Evolutionary conservation across 2,888 invertebrate genomes (phyloP).

Genomic region (Hypomecis atomaria): DNA sequence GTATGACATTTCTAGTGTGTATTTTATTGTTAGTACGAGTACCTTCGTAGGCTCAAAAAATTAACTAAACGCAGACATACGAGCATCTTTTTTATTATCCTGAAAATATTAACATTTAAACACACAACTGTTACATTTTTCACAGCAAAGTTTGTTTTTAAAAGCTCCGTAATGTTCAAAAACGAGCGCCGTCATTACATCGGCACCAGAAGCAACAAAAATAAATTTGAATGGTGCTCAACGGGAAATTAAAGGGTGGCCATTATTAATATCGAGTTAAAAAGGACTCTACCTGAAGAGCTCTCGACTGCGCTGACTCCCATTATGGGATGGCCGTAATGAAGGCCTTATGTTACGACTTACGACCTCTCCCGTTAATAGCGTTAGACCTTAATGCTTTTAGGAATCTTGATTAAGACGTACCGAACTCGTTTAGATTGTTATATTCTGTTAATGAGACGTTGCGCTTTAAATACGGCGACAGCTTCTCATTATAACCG

Average conservation of each 20-base stretch:
- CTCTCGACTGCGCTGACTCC: slow-evolving; percentile 57
- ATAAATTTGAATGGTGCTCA: slow-evolving; percentile 41
- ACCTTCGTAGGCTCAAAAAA: too few relatives aligned
- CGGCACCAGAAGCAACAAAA: slow-evolving; percentile 39
- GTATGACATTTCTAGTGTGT: too few relatives aligned
- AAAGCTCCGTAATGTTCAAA: slow-evolving; percentile 20
- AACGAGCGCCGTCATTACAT: slow-evolving; percentile 27
- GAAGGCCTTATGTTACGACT: slow-evolving; percentile 63
- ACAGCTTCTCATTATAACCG: slow-evolving; percentile 36
- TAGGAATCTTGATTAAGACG: slow-evolving; percentile 64
- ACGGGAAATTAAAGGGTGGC: slow-evolving; percentile 55
- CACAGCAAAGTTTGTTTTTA: slow-evolving; percentile 8
- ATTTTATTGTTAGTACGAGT: too few relatives aligned
- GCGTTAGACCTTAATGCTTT: slow-evolving; percentile 58
- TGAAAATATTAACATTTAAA: too few relatives aligned
- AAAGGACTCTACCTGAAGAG: slow-evolving; percentile 66
- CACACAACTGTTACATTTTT: background rate
- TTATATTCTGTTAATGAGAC: slow-evolving; percentile 43
- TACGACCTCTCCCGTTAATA: slow-evolving; percentile 58
- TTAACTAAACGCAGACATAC: too few relatives aligned
- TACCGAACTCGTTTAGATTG: slow-evolving; percentile 47
- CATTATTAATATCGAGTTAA: slow-evolving; percentile 69
- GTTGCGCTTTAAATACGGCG: slow-evolving; percentile 34
- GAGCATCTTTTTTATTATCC: too few relatives aligned
- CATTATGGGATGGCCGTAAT: slow-evolving; percentile 68